phyloP scores from a whole-genome alignment of 2,113 vertebrate genomes.

The Sula dactylatra region DNA sequence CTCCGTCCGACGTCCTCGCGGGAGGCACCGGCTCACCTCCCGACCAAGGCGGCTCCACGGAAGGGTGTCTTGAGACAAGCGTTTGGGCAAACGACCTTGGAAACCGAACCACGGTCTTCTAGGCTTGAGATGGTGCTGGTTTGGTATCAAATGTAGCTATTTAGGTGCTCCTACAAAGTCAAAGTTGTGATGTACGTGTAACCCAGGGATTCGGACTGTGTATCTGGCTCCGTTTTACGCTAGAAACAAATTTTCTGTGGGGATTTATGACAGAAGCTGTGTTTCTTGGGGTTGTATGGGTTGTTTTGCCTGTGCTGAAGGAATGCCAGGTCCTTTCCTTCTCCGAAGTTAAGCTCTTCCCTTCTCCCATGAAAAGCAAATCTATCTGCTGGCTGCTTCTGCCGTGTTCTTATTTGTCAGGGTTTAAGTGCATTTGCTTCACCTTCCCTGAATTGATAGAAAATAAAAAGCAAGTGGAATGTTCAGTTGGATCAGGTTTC shows the following conservation, averaged over 20 bases:
- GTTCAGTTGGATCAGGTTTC: background rate
- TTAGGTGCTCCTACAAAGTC: background rate
- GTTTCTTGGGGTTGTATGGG: background rate
- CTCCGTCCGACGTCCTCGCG: accelerated
- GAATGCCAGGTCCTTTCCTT: background rate
- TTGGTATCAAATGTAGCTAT: background rate
- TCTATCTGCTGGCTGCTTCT: background rate
- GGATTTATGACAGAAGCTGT: background rate
- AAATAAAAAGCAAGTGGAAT: background rate
- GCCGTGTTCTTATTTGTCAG: background rate
- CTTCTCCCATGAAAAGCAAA: background rate
- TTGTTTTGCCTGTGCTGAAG: background rate
- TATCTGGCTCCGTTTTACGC: background rate
- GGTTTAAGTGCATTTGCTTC: background rate
- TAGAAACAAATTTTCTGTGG: background rate
- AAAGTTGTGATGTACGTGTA: background rate
- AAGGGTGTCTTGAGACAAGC: background rate
- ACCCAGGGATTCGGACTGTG: accelerated
- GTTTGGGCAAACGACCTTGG: accelerated
- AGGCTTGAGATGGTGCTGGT: background rate
- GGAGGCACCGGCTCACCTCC: background rate
- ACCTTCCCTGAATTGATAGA: background rate
- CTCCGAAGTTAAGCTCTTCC: background rate
- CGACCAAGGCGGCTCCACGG: background rate
- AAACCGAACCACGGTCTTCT: accelerated